These are phyloP conservation scores for Hylia prasina DNA, from an alignment of 2,113 vertebrate genomes.

Conservation along the genomic window DNA sequence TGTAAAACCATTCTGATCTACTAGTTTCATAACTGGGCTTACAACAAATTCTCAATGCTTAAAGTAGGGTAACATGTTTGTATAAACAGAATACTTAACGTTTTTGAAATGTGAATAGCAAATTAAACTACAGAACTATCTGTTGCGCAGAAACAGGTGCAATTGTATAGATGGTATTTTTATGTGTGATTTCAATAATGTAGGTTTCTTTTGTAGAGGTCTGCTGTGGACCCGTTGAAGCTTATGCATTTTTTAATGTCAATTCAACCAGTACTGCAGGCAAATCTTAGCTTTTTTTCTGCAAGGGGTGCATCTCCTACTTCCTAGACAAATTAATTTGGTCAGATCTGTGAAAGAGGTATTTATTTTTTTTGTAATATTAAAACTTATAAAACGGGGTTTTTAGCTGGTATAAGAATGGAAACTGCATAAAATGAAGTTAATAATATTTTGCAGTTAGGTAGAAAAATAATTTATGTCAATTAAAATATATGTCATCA, in stretches of 20 bases:
- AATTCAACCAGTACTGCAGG: not conserved
- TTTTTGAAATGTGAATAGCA: not conserved
- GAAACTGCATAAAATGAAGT: not conserved
- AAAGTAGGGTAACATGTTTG: not conserved
- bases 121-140: not conserved
- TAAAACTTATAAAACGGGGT: fast-evolving
- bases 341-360: not conserved
- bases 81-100: not conserved
- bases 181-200: not conserved
- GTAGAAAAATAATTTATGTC: not conserved
- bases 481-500: not conserved
- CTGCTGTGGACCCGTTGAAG: not conserved
- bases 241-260: fast-evolving
- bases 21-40: not conserved
- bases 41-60: not conserved
- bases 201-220: not conserved
- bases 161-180: not conserved
- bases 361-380: not conserved
- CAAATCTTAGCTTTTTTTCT: not conserved
- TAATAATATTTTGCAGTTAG: not conserved
- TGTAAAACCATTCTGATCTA: not conserved
- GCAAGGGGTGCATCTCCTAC: not conserved
- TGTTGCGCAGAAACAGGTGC: not conserved
- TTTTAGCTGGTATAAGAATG: not conserved
- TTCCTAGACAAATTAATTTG: not conserved